phyloP scores from a whole-genome alignment of 92 coral and sea anemone genomes.

The Porites lobata region DNA sequence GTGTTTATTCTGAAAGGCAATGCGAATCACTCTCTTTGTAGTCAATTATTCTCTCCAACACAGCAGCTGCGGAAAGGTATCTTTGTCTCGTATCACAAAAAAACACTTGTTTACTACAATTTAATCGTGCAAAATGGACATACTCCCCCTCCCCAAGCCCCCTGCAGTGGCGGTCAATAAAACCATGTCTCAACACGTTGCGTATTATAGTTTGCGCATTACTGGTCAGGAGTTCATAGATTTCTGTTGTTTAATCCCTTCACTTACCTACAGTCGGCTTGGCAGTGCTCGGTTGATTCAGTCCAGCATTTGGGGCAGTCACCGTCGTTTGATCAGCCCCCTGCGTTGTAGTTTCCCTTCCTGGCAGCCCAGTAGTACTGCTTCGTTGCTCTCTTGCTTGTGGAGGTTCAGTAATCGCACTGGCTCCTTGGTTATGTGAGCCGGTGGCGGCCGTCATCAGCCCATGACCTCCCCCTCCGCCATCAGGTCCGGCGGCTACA shows the following conservation, averaged over 20 bases:
- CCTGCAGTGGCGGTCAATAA: too few relatives aligned
- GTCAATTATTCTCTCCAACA: too few relatives aligned
- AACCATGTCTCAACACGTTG: too few relatives aligned
- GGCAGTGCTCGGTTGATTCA: neutral
- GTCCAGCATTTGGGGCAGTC: neutral
- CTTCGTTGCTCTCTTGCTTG: too few relatives aligned
- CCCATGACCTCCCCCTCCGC: neutral
- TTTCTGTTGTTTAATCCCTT: too few relatives aligned
- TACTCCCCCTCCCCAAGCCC: too few relatives aligned
- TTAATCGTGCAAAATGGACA: too few relatives aligned
- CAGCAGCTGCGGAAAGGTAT: too few relatives aligned
- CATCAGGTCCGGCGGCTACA: neutral
- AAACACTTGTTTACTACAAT: neutral
- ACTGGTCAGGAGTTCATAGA: neutral
- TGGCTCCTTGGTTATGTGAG: neutral
- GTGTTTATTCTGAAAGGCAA: too few relatives aligned
- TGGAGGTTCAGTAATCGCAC: neutral
- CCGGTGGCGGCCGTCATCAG: neutral
- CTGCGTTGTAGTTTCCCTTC: neutral
- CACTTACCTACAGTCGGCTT: neutral
- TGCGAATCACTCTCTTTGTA: too few relatives aligned
- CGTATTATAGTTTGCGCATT: neutral
- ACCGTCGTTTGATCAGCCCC: neutral
- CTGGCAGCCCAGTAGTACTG: too few relatives aligned
- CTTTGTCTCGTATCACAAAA: too few relatives aligned